Conservation (phyloP, 2,888 invertebrate species). For the Tetragnatha montana region DNA sequence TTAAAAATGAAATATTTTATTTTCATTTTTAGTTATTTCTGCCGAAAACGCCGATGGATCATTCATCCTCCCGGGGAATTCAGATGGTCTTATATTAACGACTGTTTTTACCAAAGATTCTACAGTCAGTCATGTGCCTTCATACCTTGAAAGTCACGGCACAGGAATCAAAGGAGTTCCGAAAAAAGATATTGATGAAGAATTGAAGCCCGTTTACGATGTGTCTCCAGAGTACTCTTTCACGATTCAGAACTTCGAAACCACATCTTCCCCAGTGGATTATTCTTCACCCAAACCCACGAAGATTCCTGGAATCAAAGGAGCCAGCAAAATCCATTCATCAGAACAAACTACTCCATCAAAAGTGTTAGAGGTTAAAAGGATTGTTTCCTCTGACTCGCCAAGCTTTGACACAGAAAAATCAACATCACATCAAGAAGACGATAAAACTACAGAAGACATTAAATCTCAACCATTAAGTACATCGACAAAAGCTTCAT, state of each 20-base stretch:
- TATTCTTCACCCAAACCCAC: background rate
- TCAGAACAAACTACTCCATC: background rate
- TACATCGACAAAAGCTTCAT: background rate
- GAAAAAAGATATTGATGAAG: constrained; percentile 15
- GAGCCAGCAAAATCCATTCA: background rate
- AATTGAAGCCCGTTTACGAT: background rate
- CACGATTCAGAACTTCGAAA: background rate
- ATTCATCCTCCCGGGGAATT: background rate
- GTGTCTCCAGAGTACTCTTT: background rate
- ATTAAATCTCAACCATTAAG: background rate
- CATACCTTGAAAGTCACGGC: background rate
- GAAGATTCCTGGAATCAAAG: background rate
- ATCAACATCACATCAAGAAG: background rate
- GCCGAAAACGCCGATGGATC: background rate
- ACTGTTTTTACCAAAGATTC: constrained; percentile 1
- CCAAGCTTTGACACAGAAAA: background rate
- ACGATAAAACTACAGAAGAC: background rate
- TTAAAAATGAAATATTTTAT: background rate
- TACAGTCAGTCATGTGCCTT: background rate
- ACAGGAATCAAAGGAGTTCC: constrained; percentile 10
- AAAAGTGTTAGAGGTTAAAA: background rate
- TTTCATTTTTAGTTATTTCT: constrained; percentile 10
- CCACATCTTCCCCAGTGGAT: background rate
- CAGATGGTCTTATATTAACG: background rate
- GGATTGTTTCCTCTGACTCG: background rate